Evolutionary conservation across 2,797 vertebrate genomes (phyloP), one percentile per base, ranked within the genome.

Genomic region (Smutsia temminckii): DNA sequence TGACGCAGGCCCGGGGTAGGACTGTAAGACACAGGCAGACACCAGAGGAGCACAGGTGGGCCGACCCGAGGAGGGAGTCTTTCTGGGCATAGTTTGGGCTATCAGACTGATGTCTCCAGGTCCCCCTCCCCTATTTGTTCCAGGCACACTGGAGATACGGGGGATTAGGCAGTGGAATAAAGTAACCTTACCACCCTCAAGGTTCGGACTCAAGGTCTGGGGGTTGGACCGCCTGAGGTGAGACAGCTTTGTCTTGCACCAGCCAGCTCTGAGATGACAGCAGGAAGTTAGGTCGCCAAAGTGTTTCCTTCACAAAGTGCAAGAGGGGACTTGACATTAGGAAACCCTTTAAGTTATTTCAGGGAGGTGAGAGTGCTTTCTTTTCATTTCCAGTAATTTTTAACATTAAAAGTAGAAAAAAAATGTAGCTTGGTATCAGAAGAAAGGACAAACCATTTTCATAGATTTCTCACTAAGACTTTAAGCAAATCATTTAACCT

Each of bases 331-430:
- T 51, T 18, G n/a, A 29, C 29, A 27, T 21, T 55, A 37, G 57
- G 32, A 83, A 89, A 57, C 27, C 18, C 13, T 84, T 74, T 42
- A 80, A 69, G 6, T 79, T 85, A 63, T n/a, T 77, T 89, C 29
- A 46, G 8, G 27, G 40, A 72, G 3, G 4, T 63, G 9, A 34
- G n/a, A 16, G 29, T 85, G 61, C 27, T 95, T 72, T 32, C 66
- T 25, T 87, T 61, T 78, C 59, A 61, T 84, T 92, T 93, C 63
- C 55, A 80, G 51, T 72, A n/a, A 92, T 64, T 89, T 81, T 89
- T 85, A 68, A 32, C 25, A 75, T 59, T 8, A 18, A 91, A 68
- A 66, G 55, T 23, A 78, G n/a, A 32, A 25, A 59, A 59, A 61
- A 55, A 64, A 10, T 3, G 5, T 16, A 53, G 8, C 71, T 55